A percentile compares a stretch with the other conserved stretches of the same genome.
Conservation (phyloP, 1,140 invertebrate genomes). For the Neodiprion lecontei region DNA sequence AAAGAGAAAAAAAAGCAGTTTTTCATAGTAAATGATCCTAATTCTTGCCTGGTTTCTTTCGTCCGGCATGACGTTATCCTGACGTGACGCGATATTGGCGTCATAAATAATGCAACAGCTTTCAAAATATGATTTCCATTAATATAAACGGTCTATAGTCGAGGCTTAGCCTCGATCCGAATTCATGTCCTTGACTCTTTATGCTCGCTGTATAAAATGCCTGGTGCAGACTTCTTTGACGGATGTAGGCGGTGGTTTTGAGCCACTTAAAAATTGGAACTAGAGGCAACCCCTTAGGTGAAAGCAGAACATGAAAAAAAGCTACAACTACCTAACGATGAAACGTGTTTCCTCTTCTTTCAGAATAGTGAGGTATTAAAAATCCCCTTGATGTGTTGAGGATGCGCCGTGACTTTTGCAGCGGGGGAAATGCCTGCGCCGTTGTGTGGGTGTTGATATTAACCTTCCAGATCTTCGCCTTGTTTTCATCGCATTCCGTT, state of each 20-base stretch:
- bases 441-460: constrained; percentile 46
- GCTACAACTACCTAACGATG: neutral
- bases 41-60: constrained; percentile 22
- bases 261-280: neutral
- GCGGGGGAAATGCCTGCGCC: constrained; percentile 44
- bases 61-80: no score
- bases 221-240: neutral
- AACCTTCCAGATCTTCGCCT: constrained; percentile 35
- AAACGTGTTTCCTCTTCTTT: neutral
- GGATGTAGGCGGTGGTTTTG: neutral
- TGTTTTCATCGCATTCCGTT: constrained; percentile 30
- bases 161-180: no score
- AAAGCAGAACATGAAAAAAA: neutral
- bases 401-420: constrained; percentile 48
- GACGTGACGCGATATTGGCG: no score
- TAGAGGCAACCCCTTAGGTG: neutral
- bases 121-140: no score
- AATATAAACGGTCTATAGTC: no score
- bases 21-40: constrained; percentile 23
- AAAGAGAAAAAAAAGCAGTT: neutral
- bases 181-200: no score
- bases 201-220: neutral
- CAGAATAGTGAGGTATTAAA: neutral
- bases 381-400: constrained; percentile 47
- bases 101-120: no score